phyloP scores from a whole-genome alignment of 2,888 invertebrate species.

The Podabrus alpinus region DNA sequence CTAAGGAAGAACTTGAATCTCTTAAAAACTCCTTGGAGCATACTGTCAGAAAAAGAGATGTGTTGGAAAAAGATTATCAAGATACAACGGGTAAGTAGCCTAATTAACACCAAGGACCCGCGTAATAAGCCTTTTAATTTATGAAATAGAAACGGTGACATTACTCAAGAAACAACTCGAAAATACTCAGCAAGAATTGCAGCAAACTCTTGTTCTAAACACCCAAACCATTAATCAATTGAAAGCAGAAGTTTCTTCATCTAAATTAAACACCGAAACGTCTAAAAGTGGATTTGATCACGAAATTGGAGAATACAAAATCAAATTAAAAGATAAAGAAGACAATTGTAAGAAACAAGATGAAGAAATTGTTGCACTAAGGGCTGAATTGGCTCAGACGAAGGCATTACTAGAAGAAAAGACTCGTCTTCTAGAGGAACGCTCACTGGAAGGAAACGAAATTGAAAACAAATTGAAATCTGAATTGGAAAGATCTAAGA shows the following conservation, averaged over 20 bases:
- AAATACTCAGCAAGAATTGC: constrained; percentile 27
- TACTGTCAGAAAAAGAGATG: not conserved
- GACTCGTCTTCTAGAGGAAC: constrained; percentile 37
- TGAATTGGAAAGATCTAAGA: constrained; percentile 47
- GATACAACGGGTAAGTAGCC: not conserved
- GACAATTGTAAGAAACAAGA: constrained; percentile 13
- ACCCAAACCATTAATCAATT: not conserved
- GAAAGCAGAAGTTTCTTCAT: not conserved
- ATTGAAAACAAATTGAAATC: constrained; percentile 42
- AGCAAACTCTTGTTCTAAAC: constrained; percentile 27
- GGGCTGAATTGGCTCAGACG: constrained; percentile 23
- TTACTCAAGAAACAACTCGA: constrained; percentile 34
- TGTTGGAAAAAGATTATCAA: not conserved
- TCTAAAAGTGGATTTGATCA: constrained; percentile 6
- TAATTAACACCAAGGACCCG: not conserved
- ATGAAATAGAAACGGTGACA: not conserved
- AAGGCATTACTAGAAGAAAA: constrained; percentile 37
- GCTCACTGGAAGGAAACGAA: constrained; percentile 29
- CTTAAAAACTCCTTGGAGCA: not conserved
- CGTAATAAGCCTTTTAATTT: not conserved
- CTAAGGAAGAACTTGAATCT: constrained; percentile 35
- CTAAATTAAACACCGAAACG: not conserved
- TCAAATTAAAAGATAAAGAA: constrained; percentile 2
- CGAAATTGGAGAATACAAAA: constrained; percentile 19
- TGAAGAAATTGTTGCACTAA: constrained; percentile 20